Evolutionary conservation across 2,888 invertebrate genomes (phyloP).

Genomic region (Spilarctia lutea): DNA sequence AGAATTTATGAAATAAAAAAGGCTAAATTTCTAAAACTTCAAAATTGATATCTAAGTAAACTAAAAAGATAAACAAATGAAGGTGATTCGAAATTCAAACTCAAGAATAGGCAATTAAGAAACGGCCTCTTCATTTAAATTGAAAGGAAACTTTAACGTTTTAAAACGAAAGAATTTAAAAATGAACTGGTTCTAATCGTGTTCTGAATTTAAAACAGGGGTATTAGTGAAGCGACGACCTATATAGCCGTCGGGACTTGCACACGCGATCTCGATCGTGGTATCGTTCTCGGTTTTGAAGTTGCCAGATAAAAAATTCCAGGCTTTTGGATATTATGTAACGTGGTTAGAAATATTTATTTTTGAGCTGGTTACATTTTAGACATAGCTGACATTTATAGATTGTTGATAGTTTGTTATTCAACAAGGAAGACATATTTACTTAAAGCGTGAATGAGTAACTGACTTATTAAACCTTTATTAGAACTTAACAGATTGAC

Average conservation of each 20-base stretch:
- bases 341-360: conserved; percentile 18
- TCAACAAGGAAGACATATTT: neutral
- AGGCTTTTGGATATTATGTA: conserved; percentile 21
- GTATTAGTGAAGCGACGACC: conserved; percentile 43
- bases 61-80: conserved; percentile 6
- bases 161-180: conserved; percentile 29
- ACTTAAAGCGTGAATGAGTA: neutral
- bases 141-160: conserved; percentile 14
- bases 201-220: conserved; percentile 46
- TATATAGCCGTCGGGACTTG: conserved; percentile 42
- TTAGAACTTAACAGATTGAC: too few relatives aligned
- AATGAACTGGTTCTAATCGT: conserved; percentile 40
- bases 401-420: neutral
- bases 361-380: neutral
- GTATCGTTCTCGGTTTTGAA: conserved; percentile 10
- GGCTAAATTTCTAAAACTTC: neutral
- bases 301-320: conserved; percentile 29
- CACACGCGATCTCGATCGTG: conserved; percentile 26
- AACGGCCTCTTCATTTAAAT: conserved; percentile 1
- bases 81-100: conserved; percentile 16
- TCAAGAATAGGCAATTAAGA: conserved; percentile 3
- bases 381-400: neutral
- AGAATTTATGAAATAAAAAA: neutral
- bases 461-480: neutral
- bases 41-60: neutral